phyloP scores from a whole-genome alignment of 2,888 invertebrate species.

The Thecocarcelia acutangulata region DNA sequence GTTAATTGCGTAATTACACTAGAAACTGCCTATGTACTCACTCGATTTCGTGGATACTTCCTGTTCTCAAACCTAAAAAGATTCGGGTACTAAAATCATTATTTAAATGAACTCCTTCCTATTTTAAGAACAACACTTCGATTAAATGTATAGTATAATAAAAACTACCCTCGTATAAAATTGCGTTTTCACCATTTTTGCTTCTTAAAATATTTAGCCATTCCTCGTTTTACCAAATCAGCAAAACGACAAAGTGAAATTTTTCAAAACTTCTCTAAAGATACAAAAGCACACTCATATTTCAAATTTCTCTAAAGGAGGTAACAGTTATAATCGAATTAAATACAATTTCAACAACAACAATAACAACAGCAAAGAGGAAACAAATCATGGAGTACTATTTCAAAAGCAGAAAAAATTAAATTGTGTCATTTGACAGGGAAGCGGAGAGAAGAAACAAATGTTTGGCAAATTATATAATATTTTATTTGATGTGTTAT shows the following conservation, averaged over 20 bases:
- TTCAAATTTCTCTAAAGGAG: not conserved
- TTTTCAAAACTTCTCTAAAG: not conserved
- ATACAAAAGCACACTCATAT: constrained; percentile 19
- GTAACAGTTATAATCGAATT: constrained; percentile 42
- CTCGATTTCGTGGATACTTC: too few species aligned
- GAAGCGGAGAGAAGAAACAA: not conserved
- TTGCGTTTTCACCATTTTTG: too few species aligned
- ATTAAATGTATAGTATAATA: too few species aligned
- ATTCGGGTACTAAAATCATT: too few species aligned
- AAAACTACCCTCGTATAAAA: not conserved
- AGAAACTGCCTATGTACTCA: too few species aligned
- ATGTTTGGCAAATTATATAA: constrained; percentile 19
- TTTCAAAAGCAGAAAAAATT: constrained; percentile 3
- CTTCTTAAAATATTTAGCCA: too few species aligned
- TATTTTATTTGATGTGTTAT: constrained; percentile 44
- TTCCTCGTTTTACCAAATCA: not conserved
- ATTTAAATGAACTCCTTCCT: too few species aligned
- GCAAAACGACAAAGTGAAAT: not conserved
- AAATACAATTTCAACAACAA: constrained; percentile 15
- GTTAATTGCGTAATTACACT: too few species aligned
- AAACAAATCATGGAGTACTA: constrained; percentile 56
- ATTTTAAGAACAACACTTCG: too few species aligned
- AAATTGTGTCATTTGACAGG: constrained; percentile 56
- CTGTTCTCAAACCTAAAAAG: too few species aligned
- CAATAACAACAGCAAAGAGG: not conserved